Conservation (phyloP, 2,888 invertebrate species). For the Brassicogethes aeneus region DNA sequence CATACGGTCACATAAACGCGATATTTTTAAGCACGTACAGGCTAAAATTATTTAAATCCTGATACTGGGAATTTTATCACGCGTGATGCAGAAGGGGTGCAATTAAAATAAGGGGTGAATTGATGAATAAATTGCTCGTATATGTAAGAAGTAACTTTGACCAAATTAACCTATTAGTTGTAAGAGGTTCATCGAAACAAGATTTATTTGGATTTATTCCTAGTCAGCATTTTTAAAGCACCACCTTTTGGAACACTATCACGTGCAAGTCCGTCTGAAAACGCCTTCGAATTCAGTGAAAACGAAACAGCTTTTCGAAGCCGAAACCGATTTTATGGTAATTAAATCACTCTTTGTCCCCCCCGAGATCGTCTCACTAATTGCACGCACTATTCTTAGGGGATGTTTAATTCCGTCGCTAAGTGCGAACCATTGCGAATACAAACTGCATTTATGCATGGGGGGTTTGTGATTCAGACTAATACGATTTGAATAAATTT, state of each 20-base stretch:
- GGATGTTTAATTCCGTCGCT: slow-evolving; percentile 20
- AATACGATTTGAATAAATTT: too few species aligned
- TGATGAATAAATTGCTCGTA: too few species aligned
- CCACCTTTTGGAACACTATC: background rate
- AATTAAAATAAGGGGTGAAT: too few species aligned
- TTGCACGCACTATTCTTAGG: slow-evolving; percentile 21
- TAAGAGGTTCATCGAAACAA: background rate
- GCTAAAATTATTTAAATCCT: slow-evolving; percentile 5
- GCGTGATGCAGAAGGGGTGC: too few species aligned
- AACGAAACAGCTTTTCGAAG: slow-evolving; percentile 9
- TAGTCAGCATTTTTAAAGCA: slow-evolving; percentile 1
- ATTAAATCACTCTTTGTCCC: slow-evolving; percentile 23
- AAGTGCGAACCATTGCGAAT: slow-evolving; percentile 13
- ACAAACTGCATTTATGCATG: too few species aligned
- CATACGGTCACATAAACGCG: slow-evolving; percentile 2
- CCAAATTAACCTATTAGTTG: too few species aligned
- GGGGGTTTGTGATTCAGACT: too few species aligned
- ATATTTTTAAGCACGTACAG: slow-evolving; percentile 4
- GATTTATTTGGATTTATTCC: background rate
- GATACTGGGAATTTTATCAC: background rate
- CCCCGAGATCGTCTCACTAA: slow-evolving; percentile 15
- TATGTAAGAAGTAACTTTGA: too few species aligned
- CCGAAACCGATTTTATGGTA: slow-evolving; percentile 25
- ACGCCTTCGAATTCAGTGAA: slow-evolving; percentile 19
- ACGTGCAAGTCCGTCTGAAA: slow-evolving; percentile 5